These are phyloP conservation scores for Idaea straminata DNA, from an alignment of 2,888 invertebrate genomes.

Conservation along the genomic window DNA sequence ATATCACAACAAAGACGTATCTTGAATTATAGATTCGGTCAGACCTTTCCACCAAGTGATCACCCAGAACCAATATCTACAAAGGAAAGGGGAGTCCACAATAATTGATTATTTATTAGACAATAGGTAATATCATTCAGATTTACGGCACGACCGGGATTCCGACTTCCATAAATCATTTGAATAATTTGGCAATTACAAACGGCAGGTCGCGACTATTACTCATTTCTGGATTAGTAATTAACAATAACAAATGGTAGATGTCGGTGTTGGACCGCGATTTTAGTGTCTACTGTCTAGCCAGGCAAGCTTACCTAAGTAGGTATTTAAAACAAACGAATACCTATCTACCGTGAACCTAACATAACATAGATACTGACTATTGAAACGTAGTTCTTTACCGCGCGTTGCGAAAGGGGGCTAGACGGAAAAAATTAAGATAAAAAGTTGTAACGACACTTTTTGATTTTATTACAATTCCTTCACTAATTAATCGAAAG, in stretches of 20 bases:
- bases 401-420: no score
- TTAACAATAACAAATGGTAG: slow-evolving; percentile 73
- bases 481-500: no score
- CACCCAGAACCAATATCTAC: slow-evolving; percentile 1
- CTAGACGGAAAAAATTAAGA: no score
- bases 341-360: no score
- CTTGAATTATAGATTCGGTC: not conserved
- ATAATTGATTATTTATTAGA: slow-evolving; percentile 50
- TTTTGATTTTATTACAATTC: no score
- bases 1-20: not conserved
- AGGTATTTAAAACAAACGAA: no score
- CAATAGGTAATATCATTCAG: slow-evolving; percentile 48
- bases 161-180: slow-evolving; percentile 58
- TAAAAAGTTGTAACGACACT: no score
- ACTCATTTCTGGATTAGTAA: slow-evolving; percentile 69
- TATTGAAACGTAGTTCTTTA: no score
- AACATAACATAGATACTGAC: no score
- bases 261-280: slow-evolving; percentile 35
- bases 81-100: slow-evolving; percentile 2
- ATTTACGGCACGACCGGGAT: slow-evolving; percentile 43
- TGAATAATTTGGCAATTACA: slow-evolving; percentile 69
- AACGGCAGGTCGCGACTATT: slow-evolving; percentile 62
- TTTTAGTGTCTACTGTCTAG: not conserved
- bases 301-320: not conserved
- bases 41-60: not conserved